Evolutionary conservation across 2,113 vertebrate species (phyloP), one percentile per base, ranked within the genome.

Genomic region (Emydocephalus ijimae): DNA sequence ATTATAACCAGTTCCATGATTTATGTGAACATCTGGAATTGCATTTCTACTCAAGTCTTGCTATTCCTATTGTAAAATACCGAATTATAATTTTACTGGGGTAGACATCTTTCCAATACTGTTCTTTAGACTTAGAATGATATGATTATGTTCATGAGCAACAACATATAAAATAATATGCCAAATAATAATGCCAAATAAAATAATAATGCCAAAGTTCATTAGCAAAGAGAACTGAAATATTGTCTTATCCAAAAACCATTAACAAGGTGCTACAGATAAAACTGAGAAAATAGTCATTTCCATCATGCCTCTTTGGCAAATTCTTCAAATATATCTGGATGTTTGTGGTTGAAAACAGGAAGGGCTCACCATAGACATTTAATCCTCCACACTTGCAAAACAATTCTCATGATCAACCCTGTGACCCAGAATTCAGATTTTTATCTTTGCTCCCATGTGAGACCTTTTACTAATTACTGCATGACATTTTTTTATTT

Each of bases 91-190:
- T 18, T 50, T 87, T 54, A 50, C 15, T 0, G 1, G 26, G 86
- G 5, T 52, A 48, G 23, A 12, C 39, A 89, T 43, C n/a, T 45
- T 59, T 26, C 88, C 74, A n/a, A 14, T 74, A 3, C 50, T 74
- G n/a, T 81, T 81, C 15, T 39, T 81, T 39, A 39, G 8, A 21
- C 45, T 12, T 45, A 34, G 64, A 90, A 48, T 69, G 29, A 10
- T 61, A 81, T 26, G 29, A 24, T 24, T 61, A 81, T 81, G 29
- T 54, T 52, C 52, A 52, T 29, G 56, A 20, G 26, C 92, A 87
- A 29, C 20, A 29, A 91, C 81, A 26, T 90, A 50, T 11, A 95
- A 95, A 92, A 50, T 50, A 4, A 90, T 23, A 50, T 15, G 43
- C 39, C 39, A 39, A 39, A 39, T 39, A 39, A 39, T 39, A 39